These are phyloP conservation scores for Tor tambroides DNA, from an alignment of 2,113 vertebrate genomes.

Conservation along the genomic window DNA sequence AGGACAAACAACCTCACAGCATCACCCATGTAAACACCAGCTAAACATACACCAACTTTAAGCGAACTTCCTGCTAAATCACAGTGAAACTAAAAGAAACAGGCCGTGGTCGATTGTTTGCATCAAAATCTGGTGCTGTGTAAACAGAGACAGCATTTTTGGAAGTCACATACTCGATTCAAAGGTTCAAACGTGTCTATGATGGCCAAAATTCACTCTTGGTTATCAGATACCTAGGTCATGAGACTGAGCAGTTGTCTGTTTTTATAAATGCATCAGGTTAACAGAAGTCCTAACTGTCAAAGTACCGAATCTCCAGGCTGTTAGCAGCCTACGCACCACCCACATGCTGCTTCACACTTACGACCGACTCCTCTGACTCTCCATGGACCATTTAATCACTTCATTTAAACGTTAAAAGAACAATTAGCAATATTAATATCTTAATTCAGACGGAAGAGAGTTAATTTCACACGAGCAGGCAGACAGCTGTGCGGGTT, in stretches of 20 bases:
- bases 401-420: neutral
- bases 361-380: neutral
- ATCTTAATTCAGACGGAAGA: neutral
- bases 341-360: constrained; percentile 9
- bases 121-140: neutral
- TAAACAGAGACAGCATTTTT: neutral
- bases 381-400: neutral
- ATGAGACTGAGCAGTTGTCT: neutral
- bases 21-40: neutral
- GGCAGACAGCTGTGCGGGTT: constrained; percentile 39
- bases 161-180: neutral
- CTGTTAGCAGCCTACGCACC: constrained; percentile 36
- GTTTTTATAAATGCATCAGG: neutral
- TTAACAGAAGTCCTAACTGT: constrained; percentile 6
- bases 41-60: neutral
- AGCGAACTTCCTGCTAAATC: neutral
- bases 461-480: neutral
- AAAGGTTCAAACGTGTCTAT: neutral
- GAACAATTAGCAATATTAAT: neutral
- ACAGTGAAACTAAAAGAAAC: constrained; percentile 2
- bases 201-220: neutral
- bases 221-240: neutral
- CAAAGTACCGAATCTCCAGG: constrained; percentile 21
- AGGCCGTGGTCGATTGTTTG: neutral
- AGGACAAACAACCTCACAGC: neutral